Base-by-base conservation (phyloP, 1,140 invertebrate genomes). In the Panonychus citri region DNA sequence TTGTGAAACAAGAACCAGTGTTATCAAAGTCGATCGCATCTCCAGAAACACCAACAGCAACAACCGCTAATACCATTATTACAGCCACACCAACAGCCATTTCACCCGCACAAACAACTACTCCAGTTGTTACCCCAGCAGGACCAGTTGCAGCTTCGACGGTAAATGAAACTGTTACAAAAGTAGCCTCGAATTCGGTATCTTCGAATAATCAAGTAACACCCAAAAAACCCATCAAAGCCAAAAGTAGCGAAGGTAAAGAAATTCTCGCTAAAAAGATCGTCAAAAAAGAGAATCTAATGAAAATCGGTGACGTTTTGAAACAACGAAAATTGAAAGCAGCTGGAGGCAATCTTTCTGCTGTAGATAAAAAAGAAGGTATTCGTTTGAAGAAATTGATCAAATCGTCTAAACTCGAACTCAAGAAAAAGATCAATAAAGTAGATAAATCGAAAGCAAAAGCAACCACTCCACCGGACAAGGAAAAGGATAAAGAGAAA, bases 311-410 rank as follows among this genome's bases (percentile, higher is more conserved):
- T 15, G 43, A 49, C 17, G 5, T 49, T n/a, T 50, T 40, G 48
- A 50, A 27, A 17, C 24, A 51, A n/a, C 17, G 27, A n/a, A 37
- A 37, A 53, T 13, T 24, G 17, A 34, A 39, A 39, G 21, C 12
- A 17, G n/a, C 34, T 39, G 34, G 25, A 21, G 24, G 52, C n/a
- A 48, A 39, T 25, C 50, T 50, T 48, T 15, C 39, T 19, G 8
- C 43, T 25, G 55, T 28, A n/a, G 27, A 58, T 13, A 17, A 24
- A 19, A 53, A 48, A 15, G 57, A 58, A 51, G 46, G 49, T 19
- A 42, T 39, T 24, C 27, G 42, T 39, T 50, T 58, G 30, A 54
- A 30, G 55, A 58, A 55, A 50, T 46, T 58, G n/a, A 58, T 58
- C n/a, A 55, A 58, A 55, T 28, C 42, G 26, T 54, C 53, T 1